Evolutionary conservation across 2,888 invertebrate species (phyloP).

Genomic region (Phytoseiulus persimilis): DNA sequence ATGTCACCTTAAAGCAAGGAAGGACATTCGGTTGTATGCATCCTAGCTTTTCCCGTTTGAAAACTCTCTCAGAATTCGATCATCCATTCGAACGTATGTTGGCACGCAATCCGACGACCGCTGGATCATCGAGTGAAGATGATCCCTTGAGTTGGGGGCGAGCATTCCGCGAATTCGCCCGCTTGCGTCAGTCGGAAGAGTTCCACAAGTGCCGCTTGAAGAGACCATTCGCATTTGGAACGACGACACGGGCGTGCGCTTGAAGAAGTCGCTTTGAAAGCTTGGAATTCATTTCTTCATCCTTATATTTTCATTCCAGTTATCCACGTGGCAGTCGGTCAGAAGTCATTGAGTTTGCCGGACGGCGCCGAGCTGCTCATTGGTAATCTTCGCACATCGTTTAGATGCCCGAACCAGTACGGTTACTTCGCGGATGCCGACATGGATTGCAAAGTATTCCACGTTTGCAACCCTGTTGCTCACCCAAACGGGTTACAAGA

Average conservation of each 20-base stretch:
- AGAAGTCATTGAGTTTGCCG: constrained; percentile 21
- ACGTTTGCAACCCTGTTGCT: constrained; percentile 22
- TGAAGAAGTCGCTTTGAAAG: background rate
- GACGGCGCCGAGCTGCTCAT: constrained; percentile 35
- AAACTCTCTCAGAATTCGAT: too few relatives aligned
- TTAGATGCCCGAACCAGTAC: constrained; percentile 25
- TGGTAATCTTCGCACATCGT: constrained; percentile 8
- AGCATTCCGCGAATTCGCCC: background rate
- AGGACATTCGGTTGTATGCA: background rate
- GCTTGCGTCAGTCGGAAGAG: background rate
- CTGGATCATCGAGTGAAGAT: background rate
- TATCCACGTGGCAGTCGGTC: background rate
- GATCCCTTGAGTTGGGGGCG: background rate
- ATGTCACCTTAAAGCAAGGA: background rate
- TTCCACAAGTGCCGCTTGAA: background rate
- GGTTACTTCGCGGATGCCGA: constrained; percentile 34
- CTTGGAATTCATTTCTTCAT: background rate
- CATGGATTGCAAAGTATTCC: constrained; percentile 15
- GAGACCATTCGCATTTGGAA: background rate
- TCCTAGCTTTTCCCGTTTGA: background rate
- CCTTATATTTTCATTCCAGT: background rate
- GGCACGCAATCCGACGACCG: background rate
- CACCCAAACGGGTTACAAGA: constrained; percentile 19
- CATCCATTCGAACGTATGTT: too few relatives aligned
- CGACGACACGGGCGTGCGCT: background rate